Percentiles rank a stretch among this genome's conserved stretches.
These are phyloP conservation scores for Austrofundulus limnaeus DNA, from an alignment of 2,113 vertebrate species.

Conservation along the genomic window DNA sequence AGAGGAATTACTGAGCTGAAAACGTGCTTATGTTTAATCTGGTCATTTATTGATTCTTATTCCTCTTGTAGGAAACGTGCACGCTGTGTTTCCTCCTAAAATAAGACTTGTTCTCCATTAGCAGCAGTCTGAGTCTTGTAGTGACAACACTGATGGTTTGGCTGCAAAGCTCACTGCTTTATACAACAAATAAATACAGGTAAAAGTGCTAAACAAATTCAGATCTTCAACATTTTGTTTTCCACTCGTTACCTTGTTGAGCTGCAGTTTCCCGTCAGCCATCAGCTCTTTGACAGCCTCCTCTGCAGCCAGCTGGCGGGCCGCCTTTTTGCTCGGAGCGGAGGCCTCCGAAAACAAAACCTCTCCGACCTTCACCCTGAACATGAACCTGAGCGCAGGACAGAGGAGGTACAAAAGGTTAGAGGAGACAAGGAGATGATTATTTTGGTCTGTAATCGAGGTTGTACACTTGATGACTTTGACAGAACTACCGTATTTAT, in stretches of 20 bases:
- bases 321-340: slow-evolving; percentile 94
- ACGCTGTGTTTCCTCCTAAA: too few species aligned
- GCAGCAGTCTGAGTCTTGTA: too few species aligned
- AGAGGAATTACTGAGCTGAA: not conserved
- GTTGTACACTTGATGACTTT: slow-evolving; percentile 1
- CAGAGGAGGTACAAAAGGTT: not conserved
- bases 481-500: too few species aligned
- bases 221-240: not conserved
- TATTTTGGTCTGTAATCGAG: not conserved
- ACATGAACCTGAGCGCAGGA: slow-evolving; percentile 85
- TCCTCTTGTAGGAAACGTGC: too few species aligned
- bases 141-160: not conserved
- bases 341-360: slow-evolving; percentile 85
- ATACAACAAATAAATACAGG: not conserved
- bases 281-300: slow-evolving; percentile 90
- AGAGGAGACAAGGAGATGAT: not conserved
- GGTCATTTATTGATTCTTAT: not conserved
- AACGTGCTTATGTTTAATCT: not conserved
- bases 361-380: slow-evolving; percentile 89
- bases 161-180: not conserved
- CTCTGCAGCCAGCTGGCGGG: slow-evolving; percentile 93
- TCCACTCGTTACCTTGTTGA: slow-evolving; percentile 79
- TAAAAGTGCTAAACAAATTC: not conserved
- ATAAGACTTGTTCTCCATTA: too few species aligned
- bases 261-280: slow-evolving; percentile 76